Percentiles rank a stretch among this genome's conserved stretches.
Evolutionary conservation across 37 sponge, comb jelly and placozoan species (phyloP).

Genomic region (Dysidea cf. avara): DNA sequence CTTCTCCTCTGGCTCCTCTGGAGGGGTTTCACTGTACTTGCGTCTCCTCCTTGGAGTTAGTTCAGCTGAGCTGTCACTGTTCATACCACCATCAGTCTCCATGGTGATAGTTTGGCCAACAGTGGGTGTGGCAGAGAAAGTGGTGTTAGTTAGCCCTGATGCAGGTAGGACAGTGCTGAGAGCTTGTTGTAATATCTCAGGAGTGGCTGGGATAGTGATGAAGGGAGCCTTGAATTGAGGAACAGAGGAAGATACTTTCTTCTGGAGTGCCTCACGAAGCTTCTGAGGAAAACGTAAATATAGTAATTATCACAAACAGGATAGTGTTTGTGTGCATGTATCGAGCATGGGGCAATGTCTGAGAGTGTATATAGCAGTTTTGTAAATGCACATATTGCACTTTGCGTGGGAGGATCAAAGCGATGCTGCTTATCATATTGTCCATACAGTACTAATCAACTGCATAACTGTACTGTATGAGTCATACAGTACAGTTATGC

Average conservation of each 20-base stretch:
- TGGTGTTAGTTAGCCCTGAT: neutral
- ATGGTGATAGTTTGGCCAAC: no score
- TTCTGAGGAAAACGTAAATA: slow-evolving; percentile 13
- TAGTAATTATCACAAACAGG: neutral
- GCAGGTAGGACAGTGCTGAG: slow-evolving; percentile 45
- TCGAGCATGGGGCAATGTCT: no score
- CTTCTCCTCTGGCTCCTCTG: slow-evolving; percentile 79
- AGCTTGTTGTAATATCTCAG: slow-evolving; percentile 60
- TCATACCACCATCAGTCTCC: no score
- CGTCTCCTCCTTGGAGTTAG: slow-evolving; percentile 39
- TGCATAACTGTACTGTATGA: no score
- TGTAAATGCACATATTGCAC: no score
- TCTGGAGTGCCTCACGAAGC: slow-evolving; percentile 55
- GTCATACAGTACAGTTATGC: no score
- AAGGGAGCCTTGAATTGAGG: neutral
- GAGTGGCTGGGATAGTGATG: slow-evolving; percentile 3
- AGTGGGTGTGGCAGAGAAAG: neutral
- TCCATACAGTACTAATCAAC: no score
- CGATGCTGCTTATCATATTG: no score
- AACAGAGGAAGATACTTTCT: slow-evolving; percentile 17
- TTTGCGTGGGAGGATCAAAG: no score
- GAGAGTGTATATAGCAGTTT: no score
- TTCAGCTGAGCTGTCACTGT: no score
- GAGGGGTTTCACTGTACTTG: slow-evolving; percentile 51
- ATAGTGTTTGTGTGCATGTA: no score